Evolutionary conservation across 2,888 invertebrate genomes (phyloP).

Genomic region (Fabriciana adippe): DNA sequence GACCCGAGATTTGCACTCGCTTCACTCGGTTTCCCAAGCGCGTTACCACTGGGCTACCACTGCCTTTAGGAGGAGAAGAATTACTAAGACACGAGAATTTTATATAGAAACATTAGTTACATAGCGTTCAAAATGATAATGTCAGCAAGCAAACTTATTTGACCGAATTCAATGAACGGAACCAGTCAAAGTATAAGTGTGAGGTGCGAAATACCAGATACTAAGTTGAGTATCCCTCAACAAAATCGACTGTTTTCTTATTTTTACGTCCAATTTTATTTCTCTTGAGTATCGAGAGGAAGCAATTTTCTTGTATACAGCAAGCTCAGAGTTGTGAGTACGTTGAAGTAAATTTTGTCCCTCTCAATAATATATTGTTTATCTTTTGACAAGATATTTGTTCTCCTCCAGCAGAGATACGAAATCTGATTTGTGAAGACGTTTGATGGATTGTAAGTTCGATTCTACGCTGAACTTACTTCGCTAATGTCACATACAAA

Average conservation of each 20-base stretch:
- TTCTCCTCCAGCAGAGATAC: not conserved
- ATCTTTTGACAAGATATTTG: constrained; percentile 4
- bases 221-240: constrained; percentile 10
- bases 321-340: constrained; percentile 17
- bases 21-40: too few species aligned
- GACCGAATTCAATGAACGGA: too few species aligned
- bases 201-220: not conserved
- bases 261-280: constrained; percentile 24
- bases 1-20: too few species aligned
- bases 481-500: too few species aligned
- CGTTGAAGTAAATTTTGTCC: constrained; percentile 13
- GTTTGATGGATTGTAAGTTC: not conserved
- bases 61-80: too few species aligned
- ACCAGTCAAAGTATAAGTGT: not conserved
- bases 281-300: constrained; percentile 22
- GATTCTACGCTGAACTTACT: too few species aligned
- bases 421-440: not conserved
- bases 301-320: constrained; percentile 20
- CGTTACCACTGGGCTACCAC: too few species aligned
- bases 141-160: not conserved
- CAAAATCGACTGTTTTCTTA: constrained; percentile 6
- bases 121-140: too few species aligned
- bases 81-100: too few species aligned
- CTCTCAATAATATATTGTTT: not conserved
- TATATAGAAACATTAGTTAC: too few species aligned